Percentiles rank a stretch among this genome's conserved stretches.
Conservation (phyloP, 2,888 invertebrate species). For the Hedychridium roseum region DNA sequence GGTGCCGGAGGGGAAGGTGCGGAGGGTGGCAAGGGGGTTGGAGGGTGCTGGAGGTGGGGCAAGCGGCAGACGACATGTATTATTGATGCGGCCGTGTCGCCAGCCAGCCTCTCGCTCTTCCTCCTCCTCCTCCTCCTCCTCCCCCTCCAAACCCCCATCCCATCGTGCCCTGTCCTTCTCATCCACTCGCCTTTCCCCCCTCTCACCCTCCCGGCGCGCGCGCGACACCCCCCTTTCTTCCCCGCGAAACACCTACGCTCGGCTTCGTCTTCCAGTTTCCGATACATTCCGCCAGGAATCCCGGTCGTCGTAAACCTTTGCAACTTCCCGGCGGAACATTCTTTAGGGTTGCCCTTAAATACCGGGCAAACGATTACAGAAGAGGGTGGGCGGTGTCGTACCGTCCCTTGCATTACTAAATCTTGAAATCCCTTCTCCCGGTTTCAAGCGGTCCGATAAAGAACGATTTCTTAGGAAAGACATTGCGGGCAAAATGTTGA, state of each 20-base stretch:
- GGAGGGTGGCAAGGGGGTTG: conserved; percentile 17
- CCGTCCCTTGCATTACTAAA: no score
- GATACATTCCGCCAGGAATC: conserved; percentile 47
- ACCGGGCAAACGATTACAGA: not conserved
- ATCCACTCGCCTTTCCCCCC: conserved; percentile 10
- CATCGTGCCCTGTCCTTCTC: no score
- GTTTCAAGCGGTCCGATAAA: no score
- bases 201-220: conserved; percentile 20
- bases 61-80: conserved; percentile 48
- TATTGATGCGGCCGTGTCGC: conserved; percentile 54
- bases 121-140: conserved; percentile 23
- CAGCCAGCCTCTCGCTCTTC: no score
- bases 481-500: no score
- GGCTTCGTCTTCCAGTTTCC: conserved; percentile 34
- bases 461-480: no score
- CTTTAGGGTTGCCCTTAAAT: not conserved
- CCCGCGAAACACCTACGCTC: conserved; percentile 17
- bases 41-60: conserved; percentile 16
- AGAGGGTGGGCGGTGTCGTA: not conserved
- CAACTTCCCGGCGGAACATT: not conserved
- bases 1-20: no score
- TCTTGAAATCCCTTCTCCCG: no score
- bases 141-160: conserved; percentile 9
- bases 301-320: conserved; percentile 17
- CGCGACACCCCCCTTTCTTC: conserved; percentile 12